phyloP scores from a whole-genome alignment of 2,113 vertebrate genomes.

The Sakesphorus luctuosus region DNA sequence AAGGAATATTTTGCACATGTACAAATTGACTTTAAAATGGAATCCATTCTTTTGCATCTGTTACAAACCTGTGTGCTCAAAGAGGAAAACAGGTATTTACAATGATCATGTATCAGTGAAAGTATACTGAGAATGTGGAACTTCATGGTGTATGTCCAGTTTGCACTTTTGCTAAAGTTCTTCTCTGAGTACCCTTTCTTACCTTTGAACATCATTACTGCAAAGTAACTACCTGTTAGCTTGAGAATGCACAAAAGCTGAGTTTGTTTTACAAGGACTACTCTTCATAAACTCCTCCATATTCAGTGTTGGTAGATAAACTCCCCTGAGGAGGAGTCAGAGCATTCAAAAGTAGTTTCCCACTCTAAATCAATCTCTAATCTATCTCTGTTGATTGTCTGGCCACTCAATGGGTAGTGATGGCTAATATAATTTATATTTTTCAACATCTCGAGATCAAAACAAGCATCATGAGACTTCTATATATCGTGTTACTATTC shows the following conservation, averaged over 20 bases:
- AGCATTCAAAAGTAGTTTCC: not conserved
- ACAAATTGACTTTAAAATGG: not conserved
- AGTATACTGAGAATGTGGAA: not conserved
- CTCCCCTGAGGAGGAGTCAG: not conserved
- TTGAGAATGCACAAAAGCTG: not conserved
- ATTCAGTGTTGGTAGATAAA: not conserved
- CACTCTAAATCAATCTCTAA: not conserved
- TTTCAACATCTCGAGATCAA: not conserved
- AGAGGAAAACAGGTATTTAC: not conserved
- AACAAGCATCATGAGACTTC: not conserved
- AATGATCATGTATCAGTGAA: not conserved
- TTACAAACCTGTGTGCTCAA: not conserved
- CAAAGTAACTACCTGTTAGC: not conserved
- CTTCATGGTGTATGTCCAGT: not conserved
- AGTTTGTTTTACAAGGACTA: not conserved
- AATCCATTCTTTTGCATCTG: not conserved
- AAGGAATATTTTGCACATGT: not conserved
- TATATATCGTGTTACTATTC: not conserved
- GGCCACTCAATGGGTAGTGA: not conserved
- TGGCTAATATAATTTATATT: not conserved
- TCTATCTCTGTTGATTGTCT: not conserved
- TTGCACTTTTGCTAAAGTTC: not conserved
- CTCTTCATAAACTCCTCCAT: not conserved
- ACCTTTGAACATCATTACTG: not conserved
- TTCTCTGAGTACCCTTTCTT: not conserved